Evolutionary conservation across 2,113 vertebrate species (phyloP).

Genomic region (Xiphophorus couchianus): DNA sequence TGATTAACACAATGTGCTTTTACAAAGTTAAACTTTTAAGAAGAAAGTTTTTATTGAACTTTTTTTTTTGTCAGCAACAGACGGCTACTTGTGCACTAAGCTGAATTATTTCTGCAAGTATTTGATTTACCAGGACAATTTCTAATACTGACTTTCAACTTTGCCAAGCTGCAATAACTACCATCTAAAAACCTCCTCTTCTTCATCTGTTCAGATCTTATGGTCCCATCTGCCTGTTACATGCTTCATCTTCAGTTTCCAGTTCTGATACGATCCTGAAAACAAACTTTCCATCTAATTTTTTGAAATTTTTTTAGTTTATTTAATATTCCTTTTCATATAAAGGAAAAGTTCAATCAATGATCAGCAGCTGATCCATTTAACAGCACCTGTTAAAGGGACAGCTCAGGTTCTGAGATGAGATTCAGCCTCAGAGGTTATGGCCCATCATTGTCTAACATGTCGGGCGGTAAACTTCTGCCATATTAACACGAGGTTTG

Average conservation of each 20-base stretch:
- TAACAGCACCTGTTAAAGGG: too few relatives aligned
- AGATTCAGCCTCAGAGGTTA: too few relatives aligned
- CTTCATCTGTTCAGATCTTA: not conserved
- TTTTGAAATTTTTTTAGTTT: too few relatives aligned
- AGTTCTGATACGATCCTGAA: not conserved
- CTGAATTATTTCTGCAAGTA: not conserved
- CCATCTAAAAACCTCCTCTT: not conserved
- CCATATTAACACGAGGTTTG: too few relatives aligned
- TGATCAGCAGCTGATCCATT: too few relatives aligned
- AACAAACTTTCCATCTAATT: not conserved
- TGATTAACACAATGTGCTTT: too few relatives aligned
- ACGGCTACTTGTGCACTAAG: not conserved
- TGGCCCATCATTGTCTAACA: too few relatives aligned
- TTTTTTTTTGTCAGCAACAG: not conserved
- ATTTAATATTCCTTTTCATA: too few relatives aligned
- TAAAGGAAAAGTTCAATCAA: too few relatives aligned
- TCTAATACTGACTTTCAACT: not conserved
- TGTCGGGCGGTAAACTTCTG: too few relatives aligned
- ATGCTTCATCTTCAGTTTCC: not conserved
- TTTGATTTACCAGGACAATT: not conserved
- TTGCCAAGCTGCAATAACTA: not conserved
- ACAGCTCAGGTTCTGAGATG: too few relatives aligned
- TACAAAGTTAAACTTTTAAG: not conserved
- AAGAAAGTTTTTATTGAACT: not conserved
- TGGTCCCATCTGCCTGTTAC: not conserved